Base-by-base conservation (phyloP, 2,888 invertebrate genomes). In the Strigamia maritima region DNA sequence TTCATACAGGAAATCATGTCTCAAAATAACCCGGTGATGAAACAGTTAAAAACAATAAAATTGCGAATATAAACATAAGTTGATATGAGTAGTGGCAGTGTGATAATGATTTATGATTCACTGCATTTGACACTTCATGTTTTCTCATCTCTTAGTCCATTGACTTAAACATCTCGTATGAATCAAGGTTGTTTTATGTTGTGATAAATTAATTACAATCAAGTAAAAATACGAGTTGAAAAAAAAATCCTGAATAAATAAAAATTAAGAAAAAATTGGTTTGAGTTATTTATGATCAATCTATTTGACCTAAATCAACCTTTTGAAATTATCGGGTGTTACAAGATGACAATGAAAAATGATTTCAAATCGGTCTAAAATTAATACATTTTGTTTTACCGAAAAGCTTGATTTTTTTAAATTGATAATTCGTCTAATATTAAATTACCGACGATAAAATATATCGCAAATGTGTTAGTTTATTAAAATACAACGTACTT, bases 191-290 rank as follows among this genome's bases (percentile, higher is more conserved):
- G 54, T 54, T 54, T 19, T 19, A 54, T 54, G 54, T 54, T 54
- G 54, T 54, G 54, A 54, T 54, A 54, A 54, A 54, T 54, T 54
- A 54, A 54, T 54, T 54, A 19, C 54, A 54, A 54, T 54, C 54
- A 19, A n/a, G 54, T 54, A 54, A 54, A 54, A 54, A n/a, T 44
- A n/a, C 44, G 44, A 12, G 44, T 4, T n/a, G 1, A 19, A 54
- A 54, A 1, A 3, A 54, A 54, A 54, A 54, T 19, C 19, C n/a
- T 19, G 19, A 54, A 54, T 54, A 54, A 54, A 54, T 54, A 54
- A 54, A 54, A 54, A 54, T 54, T 54, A 54, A 19, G 19, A 54
- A 54, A 54, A 54, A 54, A 54, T 54, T 54, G 8, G 6, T 2
- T 19, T n/a, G 54, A 22, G 54, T 54, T 54, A 54, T 54, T 54